Evolutionary conservation across 2,113 vertebrate genomes (phyloP), one percentile per base, ranked within the genome.

Genomic region (Planiliza haematocheilus): DNA sequence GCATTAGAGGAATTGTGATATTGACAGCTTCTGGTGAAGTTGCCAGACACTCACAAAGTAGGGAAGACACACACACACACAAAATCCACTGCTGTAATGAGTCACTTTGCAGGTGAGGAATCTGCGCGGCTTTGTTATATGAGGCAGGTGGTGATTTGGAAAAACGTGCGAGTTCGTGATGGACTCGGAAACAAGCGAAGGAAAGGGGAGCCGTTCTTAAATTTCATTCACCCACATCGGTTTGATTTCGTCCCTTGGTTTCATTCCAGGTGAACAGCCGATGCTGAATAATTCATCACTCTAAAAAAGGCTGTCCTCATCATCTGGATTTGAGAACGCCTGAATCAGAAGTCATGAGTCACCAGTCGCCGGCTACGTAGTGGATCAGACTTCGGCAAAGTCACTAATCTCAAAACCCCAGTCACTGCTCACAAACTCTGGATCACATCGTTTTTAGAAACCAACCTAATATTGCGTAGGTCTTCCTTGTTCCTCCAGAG

Each of bases 241-340:
- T 77, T 76, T 81, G 62, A 81, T 79, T 87, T 59, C 0, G 7
- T 52, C 60, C 34, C 45, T 65, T 73, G 74, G 66, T 75, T 69
- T 81, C 46, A 41, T 63, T 83, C 69, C 77, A 79, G 69, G 82
- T 71, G 68, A 87, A 72, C 77, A 83, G 77, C 65, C 4, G 43
- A 82, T 30, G 6, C 64, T 86, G 82, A 89, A 88, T 88, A 79
- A 91, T 83, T 85, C 68, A 84, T 84, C 39, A 38, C 59, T 39
- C 75, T 34, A 42, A 66, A 49, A 63, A 74, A 71, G 62, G 50
- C 63, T 58, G 77, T 78, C 56, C 64, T 76, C 66, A 86, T 83
- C 77, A 75, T 75, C 74, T 77, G 74, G 77, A 72, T 82, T 76
- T 30, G 24, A 83, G 51, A 78, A 79, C 52, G 58, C 58, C 62